Conservation (phyloP, 1,140 invertebrate species). For the Bicyclus anynana region DNA sequence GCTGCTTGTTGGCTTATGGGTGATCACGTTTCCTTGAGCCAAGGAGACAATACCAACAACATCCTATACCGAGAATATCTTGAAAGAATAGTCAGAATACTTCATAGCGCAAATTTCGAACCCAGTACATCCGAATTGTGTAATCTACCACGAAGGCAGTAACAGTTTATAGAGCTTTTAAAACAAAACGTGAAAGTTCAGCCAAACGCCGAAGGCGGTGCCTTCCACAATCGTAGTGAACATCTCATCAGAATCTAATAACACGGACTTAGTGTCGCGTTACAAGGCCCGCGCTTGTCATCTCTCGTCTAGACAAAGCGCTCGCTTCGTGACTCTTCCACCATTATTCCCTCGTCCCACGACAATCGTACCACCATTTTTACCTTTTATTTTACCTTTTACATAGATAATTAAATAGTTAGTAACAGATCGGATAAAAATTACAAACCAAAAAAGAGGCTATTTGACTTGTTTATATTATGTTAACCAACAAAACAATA, state of each 20-base stretch:
- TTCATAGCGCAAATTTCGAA: too few relatives aligned
- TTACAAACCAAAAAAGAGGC: background rate
- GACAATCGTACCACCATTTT: constrained; percentile 51
- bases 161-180: background rate
- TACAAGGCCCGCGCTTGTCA: constrained; percentile 41
- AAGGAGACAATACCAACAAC: too few relatives aligned
- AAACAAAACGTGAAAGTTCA: background rate
- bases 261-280: constrained; percentile 48
- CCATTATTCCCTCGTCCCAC: constrained; percentile 54
- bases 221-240: constrained; percentile 39
- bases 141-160: too few relatives aligned
- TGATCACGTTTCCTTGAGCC: too few relatives aligned
- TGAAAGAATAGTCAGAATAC: too few relatives aligned
- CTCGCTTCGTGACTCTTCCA: constrained; percentile 61
- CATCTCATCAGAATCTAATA: constrained; percentile 70
- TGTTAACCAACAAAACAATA: too few relatives aligned
- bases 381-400: constrained; percentile 35
- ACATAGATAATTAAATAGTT: background rate
- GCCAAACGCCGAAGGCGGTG: background rate
- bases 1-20: too few relatives aligned
- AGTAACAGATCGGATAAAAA: background rate
- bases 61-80: too few relatives aligned
- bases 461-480: background rate
- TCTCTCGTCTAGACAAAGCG: constrained; percentile 65
- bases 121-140: too few relatives aligned